Conservation (phyloP, 2,113 vertebrate species). For the Elaphurus davidianus region DNA sequence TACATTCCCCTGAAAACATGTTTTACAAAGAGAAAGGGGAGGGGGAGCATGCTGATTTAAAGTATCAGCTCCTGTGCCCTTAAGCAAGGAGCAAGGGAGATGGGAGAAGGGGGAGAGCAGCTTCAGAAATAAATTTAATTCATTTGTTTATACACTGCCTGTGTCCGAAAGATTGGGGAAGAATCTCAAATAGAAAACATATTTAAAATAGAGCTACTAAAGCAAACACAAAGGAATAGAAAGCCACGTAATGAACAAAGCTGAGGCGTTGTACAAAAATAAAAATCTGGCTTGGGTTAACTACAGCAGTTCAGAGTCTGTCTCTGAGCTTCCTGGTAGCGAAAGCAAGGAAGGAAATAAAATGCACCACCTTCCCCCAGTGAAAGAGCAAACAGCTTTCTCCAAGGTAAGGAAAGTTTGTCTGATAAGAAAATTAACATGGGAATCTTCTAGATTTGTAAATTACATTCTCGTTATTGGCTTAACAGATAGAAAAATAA, state of each 20-base stretch:
- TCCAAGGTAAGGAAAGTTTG: background rate
- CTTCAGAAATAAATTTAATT: background rate
- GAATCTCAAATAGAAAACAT: constrained; percentile 9
- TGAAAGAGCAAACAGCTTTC: background rate
- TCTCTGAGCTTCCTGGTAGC: background rate
- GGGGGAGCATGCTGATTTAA: background rate
- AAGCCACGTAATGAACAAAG: background rate
- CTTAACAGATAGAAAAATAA: background rate
- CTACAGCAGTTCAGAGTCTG: background rate
- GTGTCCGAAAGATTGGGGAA: background rate
- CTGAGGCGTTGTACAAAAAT: background rate
- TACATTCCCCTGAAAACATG: constrained; percentile 41
- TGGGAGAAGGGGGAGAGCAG: background rate
- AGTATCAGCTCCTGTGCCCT: background rate
- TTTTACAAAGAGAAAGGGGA: constrained; percentile 10
- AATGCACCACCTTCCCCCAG: background rate
- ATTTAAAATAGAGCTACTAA: background rate
- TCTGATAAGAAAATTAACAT: background rate
- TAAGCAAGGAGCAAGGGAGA: background rate
- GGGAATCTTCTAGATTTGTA: background rate
- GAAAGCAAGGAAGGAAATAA: background rate
- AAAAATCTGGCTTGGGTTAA: background rate
- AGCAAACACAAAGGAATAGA: background rate
- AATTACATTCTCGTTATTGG: background rate
- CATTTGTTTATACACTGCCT: background rate